Base-by-base conservation (phyloP, 2,888 invertebrate genomes). In the Lasioglossum marginatum region DNA sequence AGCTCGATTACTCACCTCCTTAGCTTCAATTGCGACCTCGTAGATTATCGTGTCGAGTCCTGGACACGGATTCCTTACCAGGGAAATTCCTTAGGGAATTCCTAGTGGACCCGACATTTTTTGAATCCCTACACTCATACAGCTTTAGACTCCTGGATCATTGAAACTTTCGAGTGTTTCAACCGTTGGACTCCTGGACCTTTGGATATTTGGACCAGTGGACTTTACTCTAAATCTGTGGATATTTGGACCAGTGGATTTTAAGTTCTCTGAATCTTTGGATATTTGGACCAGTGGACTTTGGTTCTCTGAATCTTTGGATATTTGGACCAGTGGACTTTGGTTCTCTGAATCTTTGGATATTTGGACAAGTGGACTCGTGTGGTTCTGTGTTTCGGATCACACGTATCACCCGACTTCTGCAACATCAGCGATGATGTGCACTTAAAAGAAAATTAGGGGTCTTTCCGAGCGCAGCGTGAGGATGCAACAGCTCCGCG, bases 101-200 rank as follows among this genome's bases (percentile, higher is more conserved):
- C 2, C 1, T 23, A 3, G 52, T 3, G 52, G 10, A 3, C 3
- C 0, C 23, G 52, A n/a, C 2, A 52, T 52, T 10, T n/a, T 52
- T 23, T n/a, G 48, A 2, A 6, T 0, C 1, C 6, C 0, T 48
- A 48, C 1, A 19, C 23, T 52, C 0, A 0, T 52, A 10, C 10
- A 3, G 10, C 23, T 3, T 23, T 52, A 3, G 23, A 23, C 3
- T 3, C 0, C 0, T 0, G 52, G 23, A 52, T 0, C 52, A 52
- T 52, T 3, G 52, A 10, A 52, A 0, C 10, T n/a, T n/a, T 19
- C 3, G 0, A 52, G 23, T 1, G 3, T 23, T 23, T 52, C 2
- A 23, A 3, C 3, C 52, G 0, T 23, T 10, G 52, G 23, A 52
- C 2, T 8, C 8, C 23, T 52, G 23, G 5, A 48, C 19, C 19